A percentile compares a stretch with the other conserved stretches of the same genome.
Conservation (phyloP, 2,797 vertebrate genomes). For the Urophycis tenuis region DNA sequence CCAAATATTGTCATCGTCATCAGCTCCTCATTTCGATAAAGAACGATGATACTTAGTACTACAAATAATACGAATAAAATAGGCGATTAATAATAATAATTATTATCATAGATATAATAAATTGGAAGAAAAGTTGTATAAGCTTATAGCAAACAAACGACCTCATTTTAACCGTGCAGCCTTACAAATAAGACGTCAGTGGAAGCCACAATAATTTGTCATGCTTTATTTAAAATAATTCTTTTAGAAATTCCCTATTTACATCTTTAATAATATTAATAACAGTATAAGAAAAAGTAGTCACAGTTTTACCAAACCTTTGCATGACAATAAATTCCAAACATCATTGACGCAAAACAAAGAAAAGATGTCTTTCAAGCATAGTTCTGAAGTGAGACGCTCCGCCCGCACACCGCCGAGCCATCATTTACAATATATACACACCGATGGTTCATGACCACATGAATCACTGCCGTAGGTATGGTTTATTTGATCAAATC, state of each 20-base stretch:
- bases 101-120: not conserved
- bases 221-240: constrained; percentile 89
- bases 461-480: not conserved
- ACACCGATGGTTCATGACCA: too few relatives aligned
- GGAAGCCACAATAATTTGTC: constrained; percentile 54
- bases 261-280: constrained; percentile 76
- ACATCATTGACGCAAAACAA: constrained; percentile 56
- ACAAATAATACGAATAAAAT: not conserved
- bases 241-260: constrained; percentile 79
- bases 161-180: not conserved
- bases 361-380: constrained; percentile 48
- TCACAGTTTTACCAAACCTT: constrained; percentile 69
- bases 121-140: not conserved
- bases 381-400: constrained; percentile 36
- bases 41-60: not conserved
- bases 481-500: not conserved
- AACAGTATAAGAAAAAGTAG: constrained; percentile 74
- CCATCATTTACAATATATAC: constrained; percentile 72
- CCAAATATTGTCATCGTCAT: not conserved
- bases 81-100: constrained; percentile 9
- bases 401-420: too few relatives aligned
- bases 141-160: not conserved
- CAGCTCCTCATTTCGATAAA: not conserved
- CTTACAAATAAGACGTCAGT: not conserved
- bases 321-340: constrained; percentile 65